Evolutionary conservation across 2,888 invertebrate species (phyloP).

Genomic region (Lasioglossum leucozonium): DNA sequence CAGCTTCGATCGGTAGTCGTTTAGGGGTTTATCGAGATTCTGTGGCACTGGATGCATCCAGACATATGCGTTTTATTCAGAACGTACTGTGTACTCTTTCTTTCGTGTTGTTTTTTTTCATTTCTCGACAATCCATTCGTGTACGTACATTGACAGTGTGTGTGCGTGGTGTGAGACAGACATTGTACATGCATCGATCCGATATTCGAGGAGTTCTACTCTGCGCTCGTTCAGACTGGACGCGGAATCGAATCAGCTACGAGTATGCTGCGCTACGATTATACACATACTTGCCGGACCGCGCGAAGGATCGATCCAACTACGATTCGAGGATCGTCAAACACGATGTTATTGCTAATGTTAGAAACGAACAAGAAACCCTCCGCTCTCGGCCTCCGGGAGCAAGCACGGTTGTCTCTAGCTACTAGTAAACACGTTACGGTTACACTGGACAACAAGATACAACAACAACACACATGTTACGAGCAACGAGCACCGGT

Average conservation of each 20-base stretch:
- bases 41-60: slow-evolving; percentile 43
- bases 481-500: slow-evolving; percentile 62
- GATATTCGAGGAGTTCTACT: slow-evolving; percentile 29
- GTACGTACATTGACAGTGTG: slow-evolving; percentile 55
- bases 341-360: slow-evolving; percentile 3
- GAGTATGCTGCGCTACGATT: slow-evolving; percentile 40
- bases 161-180: slow-evolving; percentile 13
- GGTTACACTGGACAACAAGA: slow-evolving; percentile 52
- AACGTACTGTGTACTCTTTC: slow-evolving; percentile 27
- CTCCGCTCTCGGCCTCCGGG: slow-evolving; percentile 12
- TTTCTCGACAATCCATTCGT: slow-evolving; percentile 57
- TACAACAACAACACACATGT: slow-evolving; percentile 57
- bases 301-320: slow-evolving; percentile 1
- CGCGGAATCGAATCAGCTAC: slow-evolving; percentile 26
- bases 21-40: slow-evolving; percentile 54
- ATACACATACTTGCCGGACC: slow-evolving; percentile 32
- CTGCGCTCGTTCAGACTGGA: slow-evolving; percentile 37
- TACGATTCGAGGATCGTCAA: background rate
- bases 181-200: slow-evolving; percentile 59
- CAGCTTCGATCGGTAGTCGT: background rate
- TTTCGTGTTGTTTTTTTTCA: slow-evolving; percentile 16
- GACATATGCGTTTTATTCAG: slow-evolving; percentile 54
- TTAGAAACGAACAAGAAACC: background rate
- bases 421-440: slow-evolving; percentile 46
- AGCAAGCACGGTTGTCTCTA: slow-evolving; percentile 42